These are phyloP conservation scores for Papilio glaucus DNA, from an alignment of 1,140 invertebrate species.

Conservation along the genomic window DNA sequence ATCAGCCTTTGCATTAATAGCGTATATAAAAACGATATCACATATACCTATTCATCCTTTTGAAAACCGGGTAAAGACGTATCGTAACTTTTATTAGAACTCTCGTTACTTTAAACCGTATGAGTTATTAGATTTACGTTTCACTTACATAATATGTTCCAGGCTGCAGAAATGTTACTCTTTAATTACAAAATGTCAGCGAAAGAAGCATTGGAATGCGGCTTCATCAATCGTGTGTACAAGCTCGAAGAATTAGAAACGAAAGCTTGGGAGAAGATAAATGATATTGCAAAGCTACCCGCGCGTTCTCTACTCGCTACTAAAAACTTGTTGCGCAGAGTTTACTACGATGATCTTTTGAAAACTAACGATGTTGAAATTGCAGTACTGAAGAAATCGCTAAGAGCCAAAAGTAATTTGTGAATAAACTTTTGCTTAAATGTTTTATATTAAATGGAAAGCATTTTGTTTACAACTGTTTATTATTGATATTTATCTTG, in stretches of 20 bases:
- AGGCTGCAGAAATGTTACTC: slow-evolving; percentile 91
- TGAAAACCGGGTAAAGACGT: too few species aligned
- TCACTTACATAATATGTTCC: too few species aligned
- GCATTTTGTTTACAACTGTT: not conserved
- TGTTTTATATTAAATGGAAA: not conserved
- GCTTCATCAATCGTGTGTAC: slow-evolving; percentile 89
- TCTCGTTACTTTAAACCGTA: too few species aligned
- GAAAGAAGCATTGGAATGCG: slow-evolving; percentile 87
- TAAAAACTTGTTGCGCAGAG: slow-evolving; percentile 62
- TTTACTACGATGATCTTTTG: slow-evolving; percentile 52
- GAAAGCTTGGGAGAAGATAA: slow-evolving; percentile 85
- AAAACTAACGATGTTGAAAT: slow-evolving; percentile 63
- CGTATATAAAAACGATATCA: too few species aligned
- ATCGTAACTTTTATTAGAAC: too few species aligned
- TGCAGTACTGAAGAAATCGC: slow-evolving; percentile 49
- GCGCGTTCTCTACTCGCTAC: slow-evolving; percentile 49
- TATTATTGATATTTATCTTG: too few species aligned
- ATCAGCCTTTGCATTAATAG: too few species aligned
- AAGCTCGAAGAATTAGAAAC: slow-evolving; percentile 83
- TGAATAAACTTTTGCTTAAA: slow-evolving; percentile 34
- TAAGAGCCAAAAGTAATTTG: slow-evolving; percentile 48
- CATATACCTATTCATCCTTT: too few species aligned
- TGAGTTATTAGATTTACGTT: too few species aligned
- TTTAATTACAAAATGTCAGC: slow-evolving; percentile 92
- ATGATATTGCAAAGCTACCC: slow-evolving; percentile 81